Base-by-base conservation (phyloP, 2,797 vertebrate genomes). In the Hippopotamyrus pictus region DNA sequence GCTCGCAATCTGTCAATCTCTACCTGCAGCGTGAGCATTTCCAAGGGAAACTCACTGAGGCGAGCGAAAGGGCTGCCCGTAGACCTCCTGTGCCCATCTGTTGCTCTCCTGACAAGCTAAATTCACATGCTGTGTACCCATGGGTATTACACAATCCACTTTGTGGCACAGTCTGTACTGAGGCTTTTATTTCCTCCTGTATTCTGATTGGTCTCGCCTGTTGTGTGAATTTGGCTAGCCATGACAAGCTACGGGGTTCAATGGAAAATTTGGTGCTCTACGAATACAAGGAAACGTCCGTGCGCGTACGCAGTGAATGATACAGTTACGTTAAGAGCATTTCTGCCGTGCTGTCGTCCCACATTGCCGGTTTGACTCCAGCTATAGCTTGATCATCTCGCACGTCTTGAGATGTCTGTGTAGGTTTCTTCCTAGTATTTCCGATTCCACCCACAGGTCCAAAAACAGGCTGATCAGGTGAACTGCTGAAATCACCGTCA, bases 41-140 rank as follows among this genome's bases (percentile, higher is more conserved):
- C 59, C 69, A 44, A 25, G 62, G 59, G 86, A 62, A 73, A 50
- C 86, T 88, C 8, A 59, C 25, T 33, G 82, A 44, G 51, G 46
- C 33, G 37, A 62, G 48, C 54, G 29, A 46, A 25, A 50, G 79
- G 46, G 41, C 82, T 84, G 89, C 86, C 51, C 65, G 33, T 53
- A 25, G 87, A 73, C 89, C 89, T 90, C 76, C 87, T 90, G 79
- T 88, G 89, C 89, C 89, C 87, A 90, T 90, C 89, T 90, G 89
- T 86, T 90, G 76, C 89, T 82, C 87, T 85, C 89, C 19, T 84
- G 59, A 73, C 37, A 82, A 44, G 57, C 54, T 50, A 48, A 85
- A 50, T 53, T 89, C 76, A 89, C 79, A 62, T 65, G 54, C 53
- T 57, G 73, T 33, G 82, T 85, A 62, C 88, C 88, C 88, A 89